Base-by-base conservation (phyloP, 2,113 vertebrate genomes). In the Hippocampus zosterae region DNA sequence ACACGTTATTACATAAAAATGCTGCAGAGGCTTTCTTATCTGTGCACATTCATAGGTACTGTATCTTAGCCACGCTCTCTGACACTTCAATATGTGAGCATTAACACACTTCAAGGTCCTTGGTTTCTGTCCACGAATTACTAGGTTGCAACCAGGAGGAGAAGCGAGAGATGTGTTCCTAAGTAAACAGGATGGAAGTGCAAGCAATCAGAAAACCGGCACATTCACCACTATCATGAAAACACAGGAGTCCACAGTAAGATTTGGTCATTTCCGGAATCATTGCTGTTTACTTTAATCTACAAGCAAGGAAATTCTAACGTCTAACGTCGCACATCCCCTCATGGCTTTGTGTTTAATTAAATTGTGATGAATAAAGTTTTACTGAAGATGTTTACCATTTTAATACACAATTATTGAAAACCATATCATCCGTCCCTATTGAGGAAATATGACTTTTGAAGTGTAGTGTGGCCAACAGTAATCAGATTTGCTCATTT, bases 91-190 rank as follows among this genome's bases (percentile, higher is more conserved):
- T 90, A 90, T 91, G 89, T 89, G 84, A 85, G 89, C 85, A 90
- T 90, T 91, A 91, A 87, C 91, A 91, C 90, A 89, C 91, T 92
- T 91, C 91, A 91, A 84, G 91, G 90, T 92, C 78, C 88, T 90
- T 82, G 88, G 87, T 88, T 92, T 87, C 87, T 86, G 87, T 78
- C 81, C 85, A 87, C 77, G 89, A 91, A 91, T 92, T 90, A 88
- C 90, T 90, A 80, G 79, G 78, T 79, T 82, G 85, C 82, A 73
- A 85, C 77, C 87, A 81, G 82, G 75, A 81, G 84, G 77, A 85
- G 72, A 87, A 76, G 85, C 87, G 81, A 80, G 77, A 90, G 89
- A 92, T 91, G 88, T 91, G 81, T 86, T 89, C 87, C 81, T 87
- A 87, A 90, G 89, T 90, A 92, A 92, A 92, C 89, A 91, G 84